These are phyloP conservation scores for Lepidurus couesii DNA, from an alignment of 1,140 invertebrate species.

Conservation along the genomic window DNA sequence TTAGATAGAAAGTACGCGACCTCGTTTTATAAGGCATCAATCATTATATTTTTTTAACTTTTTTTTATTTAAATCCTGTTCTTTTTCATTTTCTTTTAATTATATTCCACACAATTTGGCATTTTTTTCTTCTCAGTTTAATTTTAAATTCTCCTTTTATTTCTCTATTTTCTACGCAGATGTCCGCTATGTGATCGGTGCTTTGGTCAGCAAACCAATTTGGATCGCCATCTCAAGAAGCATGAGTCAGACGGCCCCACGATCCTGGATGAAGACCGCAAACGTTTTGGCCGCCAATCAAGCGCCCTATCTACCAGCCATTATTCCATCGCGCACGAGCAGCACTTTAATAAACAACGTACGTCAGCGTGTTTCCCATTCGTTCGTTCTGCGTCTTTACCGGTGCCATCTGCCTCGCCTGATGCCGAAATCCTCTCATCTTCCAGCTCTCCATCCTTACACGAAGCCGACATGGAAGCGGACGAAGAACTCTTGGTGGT, in stretches of 20 bases:
- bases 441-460: background rate
- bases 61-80: background rate
- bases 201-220: slow-evolving; percentile 97
- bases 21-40: background rate
- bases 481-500: background rate
- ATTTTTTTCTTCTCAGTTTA: background rate
- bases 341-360: background rate
- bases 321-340: slow-evolving; percentile 4
- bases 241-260: slow-evolving; percentile 85
- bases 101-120: background rate
- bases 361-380: slow-evolving; percentile 9
- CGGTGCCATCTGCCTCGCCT: background rate
- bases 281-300: slow-evolving; percentile 24
- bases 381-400: background rate
- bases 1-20: background rate
- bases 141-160: background rate
- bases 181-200: slow-evolving; percentile 80
- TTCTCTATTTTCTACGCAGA: slow-evolving; percentile 45
- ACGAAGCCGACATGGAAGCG: background rate
- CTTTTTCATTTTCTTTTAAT: background rate
- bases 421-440: background rate
- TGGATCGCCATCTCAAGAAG: slow-evolving; percentile 95
- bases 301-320: background rate
- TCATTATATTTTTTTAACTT: background rate
- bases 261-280: slow-evolving; percentile 56